Evolutionary conservation across 2,888 invertebrate species (phyloP).

Genomic region (Drosophila neonasuta): DNA sequence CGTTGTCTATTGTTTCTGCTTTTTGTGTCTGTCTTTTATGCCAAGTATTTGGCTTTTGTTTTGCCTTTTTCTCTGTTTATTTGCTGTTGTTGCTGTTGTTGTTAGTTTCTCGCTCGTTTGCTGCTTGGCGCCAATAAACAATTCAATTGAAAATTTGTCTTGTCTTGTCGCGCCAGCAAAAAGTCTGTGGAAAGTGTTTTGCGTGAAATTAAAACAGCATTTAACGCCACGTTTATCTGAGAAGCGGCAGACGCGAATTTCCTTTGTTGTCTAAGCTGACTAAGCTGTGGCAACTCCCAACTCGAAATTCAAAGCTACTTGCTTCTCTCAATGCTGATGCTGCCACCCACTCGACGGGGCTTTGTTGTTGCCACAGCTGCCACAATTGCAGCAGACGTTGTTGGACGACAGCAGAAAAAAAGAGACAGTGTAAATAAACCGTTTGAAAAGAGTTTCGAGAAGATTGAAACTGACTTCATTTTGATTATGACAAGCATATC

Average conservation of each 20-base stretch:
- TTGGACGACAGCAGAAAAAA: too few relatives aligned
- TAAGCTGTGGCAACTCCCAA: slow-evolving; percentile 30
- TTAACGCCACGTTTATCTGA: slow-evolving; percentile 50
- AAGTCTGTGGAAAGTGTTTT: slow-evolving; percentile 53
- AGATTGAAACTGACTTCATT: too few relatives aligned
- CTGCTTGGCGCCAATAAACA: slow-evolving; percentile 56
- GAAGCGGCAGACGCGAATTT: slow-evolving; percentile 33
- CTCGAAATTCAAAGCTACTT: slow-evolving; percentile 6
- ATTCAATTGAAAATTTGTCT: slow-evolving; percentile 59
- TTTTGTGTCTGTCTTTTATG: slow-evolving; percentile 34
- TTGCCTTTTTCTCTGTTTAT: background rate
- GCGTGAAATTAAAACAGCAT: slow-evolving; percentile 63
- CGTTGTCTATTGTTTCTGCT: slow-evolving; percentile 12
- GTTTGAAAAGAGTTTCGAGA: background rate
- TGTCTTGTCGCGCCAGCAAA: slow-evolving; percentile 19
- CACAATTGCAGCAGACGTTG: slow-evolving; percentile 13
- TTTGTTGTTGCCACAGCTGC: slow-evolving; percentile 1
- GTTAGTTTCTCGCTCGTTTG: slow-evolving; percentile 12
- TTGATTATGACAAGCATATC: too few relatives aligned
- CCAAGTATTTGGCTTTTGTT: slow-evolving; percentile 14
- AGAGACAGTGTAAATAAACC: background rate
- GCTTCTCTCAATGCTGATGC: background rate
- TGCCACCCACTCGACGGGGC: background rate
- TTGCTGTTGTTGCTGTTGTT: slow-evolving; percentile 6
- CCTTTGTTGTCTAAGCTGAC: slow-evolving; percentile 52